A percentile compares a stretch with the other conserved stretches of the same genome.
Evolutionary conservation across 2,888 invertebrate species (phyloP).

Genomic region (Pheosia gnoma): DNA sequence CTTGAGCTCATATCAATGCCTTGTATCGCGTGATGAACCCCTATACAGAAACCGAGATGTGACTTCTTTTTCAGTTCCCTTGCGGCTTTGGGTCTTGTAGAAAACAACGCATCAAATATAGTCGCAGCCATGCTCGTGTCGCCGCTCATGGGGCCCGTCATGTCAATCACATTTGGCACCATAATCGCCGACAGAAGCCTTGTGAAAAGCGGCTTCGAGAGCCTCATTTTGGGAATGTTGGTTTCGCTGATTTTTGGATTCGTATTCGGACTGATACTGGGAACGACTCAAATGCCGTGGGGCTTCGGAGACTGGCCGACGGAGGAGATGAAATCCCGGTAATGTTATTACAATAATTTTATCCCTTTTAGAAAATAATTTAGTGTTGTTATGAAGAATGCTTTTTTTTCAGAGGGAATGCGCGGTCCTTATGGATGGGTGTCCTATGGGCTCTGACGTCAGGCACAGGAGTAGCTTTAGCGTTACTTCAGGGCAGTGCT

Average conservation of each 20-base stretch:
- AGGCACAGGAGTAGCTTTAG: conserved; percentile 92
- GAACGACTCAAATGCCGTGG: conserved; percentile 90
- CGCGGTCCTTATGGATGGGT: conserved; percentile 89
- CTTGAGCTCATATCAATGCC: too few relatives aligned
- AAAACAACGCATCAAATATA: conserved; percentile 92
- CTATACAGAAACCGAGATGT: too few relatives aligned
- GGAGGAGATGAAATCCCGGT: conserved; percentile 91
- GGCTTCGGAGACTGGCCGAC: conserved; percentile 91
- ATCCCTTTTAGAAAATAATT: too few relatives aligned
- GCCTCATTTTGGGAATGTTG: conserved; percentile 87
- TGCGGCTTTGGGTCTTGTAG: conserved; percentile 92
- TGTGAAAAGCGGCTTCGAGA: conserved; percentile 87
- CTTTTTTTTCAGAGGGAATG: conserved; percentile 84
- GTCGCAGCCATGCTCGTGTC: conserved; percentile 91
- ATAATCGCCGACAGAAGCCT: conserved; percentile 90
- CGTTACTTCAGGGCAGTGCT: conserved; percentile 92
- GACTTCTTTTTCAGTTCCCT: conserved; percentile 84
- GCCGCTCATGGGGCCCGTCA: conserved; percentile 92
- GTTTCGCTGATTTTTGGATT: conserved; percentile 92
- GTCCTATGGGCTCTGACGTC: conserved; percentile 90
- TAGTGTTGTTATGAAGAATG: too few relatives aligned
- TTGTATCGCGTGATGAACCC: not conserved
- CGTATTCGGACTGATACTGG: conserved; percentile 89
- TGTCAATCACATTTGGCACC: conserved; percentile 93
- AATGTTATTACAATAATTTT: not conserved